These are phyloP conservation scores for Salvelinus sp. DNA, from an alignment of 2,113 vertebrate species.

Conservation along the genomic window DNA sequence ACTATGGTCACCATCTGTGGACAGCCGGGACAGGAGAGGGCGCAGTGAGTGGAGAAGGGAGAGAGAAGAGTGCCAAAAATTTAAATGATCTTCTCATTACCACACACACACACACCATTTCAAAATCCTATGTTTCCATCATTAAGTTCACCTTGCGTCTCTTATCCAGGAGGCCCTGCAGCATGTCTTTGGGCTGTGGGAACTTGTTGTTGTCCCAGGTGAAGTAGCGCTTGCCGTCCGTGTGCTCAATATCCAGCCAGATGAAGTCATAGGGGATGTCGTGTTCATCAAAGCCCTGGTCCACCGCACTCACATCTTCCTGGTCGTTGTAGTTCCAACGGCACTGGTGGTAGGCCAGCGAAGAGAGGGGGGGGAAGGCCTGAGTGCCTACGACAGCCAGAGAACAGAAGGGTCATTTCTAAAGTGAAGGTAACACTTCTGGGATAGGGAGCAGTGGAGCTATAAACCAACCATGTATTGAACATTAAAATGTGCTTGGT, in stretches of 20 bases:
- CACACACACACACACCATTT: background rate
- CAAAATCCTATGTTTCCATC: background rate
- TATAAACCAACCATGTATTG: background rate
- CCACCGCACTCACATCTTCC: conserved; percentile 76
- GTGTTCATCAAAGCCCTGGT: conserved; percentile 76
- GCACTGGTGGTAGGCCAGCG: conserved; percentile 84
- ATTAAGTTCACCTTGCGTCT: conserved; percentile 70
- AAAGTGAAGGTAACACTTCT: background rate
- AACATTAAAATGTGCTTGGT: background rate
- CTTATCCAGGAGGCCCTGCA: conserved; percentile 69
- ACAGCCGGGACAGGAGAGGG: background rate
- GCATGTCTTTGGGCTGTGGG: conserved; percentile 70
- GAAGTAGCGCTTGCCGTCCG: conserved; percentile 85
- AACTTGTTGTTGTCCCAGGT: conserved; percentile 83
- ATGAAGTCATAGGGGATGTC: conserved; percentile 81
- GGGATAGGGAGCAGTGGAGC: background rate
- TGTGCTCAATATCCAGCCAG: conserved; percentile 86
- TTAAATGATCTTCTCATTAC: too few relatives aligned
- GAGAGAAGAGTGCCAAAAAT: background rate
- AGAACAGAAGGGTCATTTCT: background rate
- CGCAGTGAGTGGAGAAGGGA: background rate
- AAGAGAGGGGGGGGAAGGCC: conserved; percentile 79
- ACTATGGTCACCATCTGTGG: conserved; percentile 82
- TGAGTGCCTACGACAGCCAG: conserved; percentile 76
- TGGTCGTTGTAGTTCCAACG: conserved; percentile 88